Evolutionary conservation across 2,797 vertebrate species (phyloP).

Genomic region (Mycteria americana): DNA sequence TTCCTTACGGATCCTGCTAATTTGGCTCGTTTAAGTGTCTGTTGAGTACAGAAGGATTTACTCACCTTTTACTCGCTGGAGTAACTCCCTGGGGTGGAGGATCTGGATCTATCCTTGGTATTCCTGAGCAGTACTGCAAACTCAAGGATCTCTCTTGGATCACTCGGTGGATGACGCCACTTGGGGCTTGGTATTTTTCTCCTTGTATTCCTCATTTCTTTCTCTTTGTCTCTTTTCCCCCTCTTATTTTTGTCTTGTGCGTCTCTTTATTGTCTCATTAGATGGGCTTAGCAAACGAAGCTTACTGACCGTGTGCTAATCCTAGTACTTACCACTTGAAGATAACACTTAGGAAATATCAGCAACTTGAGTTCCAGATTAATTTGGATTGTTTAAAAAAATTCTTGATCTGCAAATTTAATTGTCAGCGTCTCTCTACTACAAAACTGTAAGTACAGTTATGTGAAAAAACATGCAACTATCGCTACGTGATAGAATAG

Average conservation of each 20-base stretch:
- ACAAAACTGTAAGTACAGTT: background rate
- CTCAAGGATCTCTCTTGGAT: background rate
- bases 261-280: background rate
- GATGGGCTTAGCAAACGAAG: background rate
- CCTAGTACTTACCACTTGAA: background rate
- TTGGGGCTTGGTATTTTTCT: background rate
- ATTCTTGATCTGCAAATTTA: background rate
- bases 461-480: background rate
- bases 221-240: background rate
- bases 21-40: background rate
- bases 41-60: background rate
- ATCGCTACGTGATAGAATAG: rapidly evolving
- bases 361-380: background rate
- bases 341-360: background rate
- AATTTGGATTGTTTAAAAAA: background rate
- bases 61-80: background rate
- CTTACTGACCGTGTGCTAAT: background rate
- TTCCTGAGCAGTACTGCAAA: background rate
- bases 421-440: background rate
- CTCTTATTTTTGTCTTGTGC: background rate
- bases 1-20: background rate
- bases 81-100: background rate
- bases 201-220: background rate
- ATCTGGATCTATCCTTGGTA: background rate
- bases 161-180: background rate